phyloP scores from a whole-genome alignment of 1,140 invertebrate species.

The Chlorops oryzae region DNA sequence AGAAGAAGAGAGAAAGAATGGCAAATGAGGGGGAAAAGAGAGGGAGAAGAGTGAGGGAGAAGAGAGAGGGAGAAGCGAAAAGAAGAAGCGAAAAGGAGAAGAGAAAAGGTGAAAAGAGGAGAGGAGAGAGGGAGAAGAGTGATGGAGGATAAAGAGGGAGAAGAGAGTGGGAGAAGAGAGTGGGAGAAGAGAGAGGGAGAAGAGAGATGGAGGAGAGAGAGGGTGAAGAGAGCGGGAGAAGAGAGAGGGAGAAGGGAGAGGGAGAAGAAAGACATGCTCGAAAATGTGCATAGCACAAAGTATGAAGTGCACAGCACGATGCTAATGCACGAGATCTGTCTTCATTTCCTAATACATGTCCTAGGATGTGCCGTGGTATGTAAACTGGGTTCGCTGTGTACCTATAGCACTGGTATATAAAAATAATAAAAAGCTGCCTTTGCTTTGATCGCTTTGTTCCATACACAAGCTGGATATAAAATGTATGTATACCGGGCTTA shows the following conservation, averaged over 20 bases:
- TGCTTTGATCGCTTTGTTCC: no score
- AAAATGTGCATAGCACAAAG: slow-evolving; percentile 21
- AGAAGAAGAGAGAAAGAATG: not conserved
- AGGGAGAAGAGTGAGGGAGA: not conserved
- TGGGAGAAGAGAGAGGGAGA: not conserved
- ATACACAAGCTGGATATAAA: no score
- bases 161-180: not conserved
- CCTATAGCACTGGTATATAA: no score
- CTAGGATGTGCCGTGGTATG: no score
- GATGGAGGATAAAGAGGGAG: not conserved
- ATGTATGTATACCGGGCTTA: no score
- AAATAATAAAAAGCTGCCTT: no score
- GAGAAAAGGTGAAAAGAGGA: not conserved
- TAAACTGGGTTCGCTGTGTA: no score
- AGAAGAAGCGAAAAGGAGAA: not conserved
- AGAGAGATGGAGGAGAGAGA: not conserved
- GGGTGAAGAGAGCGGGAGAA: not conserved
- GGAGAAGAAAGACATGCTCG: slow-evolving; percentile 19
- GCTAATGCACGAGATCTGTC: no score
- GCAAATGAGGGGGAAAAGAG: not conserved
- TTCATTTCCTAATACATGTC: no score
- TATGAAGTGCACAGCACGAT: no score
- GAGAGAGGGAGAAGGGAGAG: slow-evolving; percentile 1
- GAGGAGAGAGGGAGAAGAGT: not conserved
- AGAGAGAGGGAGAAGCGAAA: not conserved